Percentiles rank a stretch among this genome's conserved stretches.
Conservation (phyloP, 1,140 invertebrate genomes). For the Caenorhabditis briggsae region DNA sequence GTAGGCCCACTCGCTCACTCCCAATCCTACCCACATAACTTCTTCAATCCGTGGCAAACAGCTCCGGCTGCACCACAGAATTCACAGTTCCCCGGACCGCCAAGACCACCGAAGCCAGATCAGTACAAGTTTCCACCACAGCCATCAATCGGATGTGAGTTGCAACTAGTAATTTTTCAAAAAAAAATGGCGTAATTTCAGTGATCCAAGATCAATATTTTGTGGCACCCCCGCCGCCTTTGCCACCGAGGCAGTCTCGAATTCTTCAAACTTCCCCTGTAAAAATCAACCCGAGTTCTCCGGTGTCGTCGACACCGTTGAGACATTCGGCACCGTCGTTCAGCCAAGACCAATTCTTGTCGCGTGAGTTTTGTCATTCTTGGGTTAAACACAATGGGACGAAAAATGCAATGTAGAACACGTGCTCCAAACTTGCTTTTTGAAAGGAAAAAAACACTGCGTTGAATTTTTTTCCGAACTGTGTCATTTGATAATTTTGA, state of each 20-base stretch:
- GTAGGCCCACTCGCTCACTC: constrained; percentile 4
- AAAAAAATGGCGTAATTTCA: background rate
- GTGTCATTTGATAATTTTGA: too few relatives aligned
- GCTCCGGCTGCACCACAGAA: background rate
- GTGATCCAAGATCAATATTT: constrained; percentile 6
- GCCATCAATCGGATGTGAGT: background rate
- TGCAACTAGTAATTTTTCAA: background rate
- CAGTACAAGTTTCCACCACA: constrained; percentile 12
- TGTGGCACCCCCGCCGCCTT: background rate
- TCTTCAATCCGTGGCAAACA: constrained; percentile 15
- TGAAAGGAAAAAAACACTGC: too few relatives aligned
- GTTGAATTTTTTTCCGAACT: too few relatives aligned
- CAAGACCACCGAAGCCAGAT: constrained; percentile 23
- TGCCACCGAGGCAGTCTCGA: constrained; percentile 5
- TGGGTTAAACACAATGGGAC: background rate
- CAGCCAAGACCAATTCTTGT: background rate
- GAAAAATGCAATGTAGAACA: background rate
- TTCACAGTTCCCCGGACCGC: background rate
- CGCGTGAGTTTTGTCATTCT: constrained; percentile 9
- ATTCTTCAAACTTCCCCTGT: background rate
- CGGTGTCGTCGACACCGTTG: background rate
- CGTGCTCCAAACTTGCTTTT: background rate
- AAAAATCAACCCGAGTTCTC: background rate
- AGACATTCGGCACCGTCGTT: constrained; percentile 16
- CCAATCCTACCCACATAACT: constrained; percentile 8